phyloP scores from a whole-genome alignment of 2,888 invertebrate species.

The Scaptomyza parva region DNA sequence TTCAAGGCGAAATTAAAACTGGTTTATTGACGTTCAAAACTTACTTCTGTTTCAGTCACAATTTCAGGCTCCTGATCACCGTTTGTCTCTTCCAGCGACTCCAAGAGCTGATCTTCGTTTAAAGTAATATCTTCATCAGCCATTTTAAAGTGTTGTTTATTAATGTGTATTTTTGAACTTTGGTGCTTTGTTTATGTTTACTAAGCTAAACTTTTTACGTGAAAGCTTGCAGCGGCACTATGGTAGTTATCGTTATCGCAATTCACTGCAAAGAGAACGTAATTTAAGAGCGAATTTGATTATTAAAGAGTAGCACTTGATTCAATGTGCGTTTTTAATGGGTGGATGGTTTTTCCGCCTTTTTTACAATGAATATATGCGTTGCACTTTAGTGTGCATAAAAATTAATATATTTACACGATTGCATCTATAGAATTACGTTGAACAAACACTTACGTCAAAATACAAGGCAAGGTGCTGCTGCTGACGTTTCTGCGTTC shows the following conservation, averaged over 20 bases:
- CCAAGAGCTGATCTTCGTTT: conserved; percentile 85
- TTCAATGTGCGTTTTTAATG: conserved; percentile 19
- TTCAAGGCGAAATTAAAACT: conserved; percentile 60
- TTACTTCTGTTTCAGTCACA: conserved; percentile 84
- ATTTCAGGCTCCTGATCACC: conserved; percentile 84
- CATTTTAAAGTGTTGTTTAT: conserved; percentile 71
- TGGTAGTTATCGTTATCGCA: conserved; percentile 48
- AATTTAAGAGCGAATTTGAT: conserved; percentile 18
- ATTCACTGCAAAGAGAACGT: conserved; percentile 45
- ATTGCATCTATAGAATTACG: neutral
- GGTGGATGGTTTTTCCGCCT: conserved; percentile 10
- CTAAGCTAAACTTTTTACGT: conserved; percentile 39
- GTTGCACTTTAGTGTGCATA: neutral
- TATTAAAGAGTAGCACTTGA: conserved; percentile 20
- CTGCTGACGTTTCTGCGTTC: conserved; percentile 71
- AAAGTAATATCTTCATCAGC: conserved; percentile 85
- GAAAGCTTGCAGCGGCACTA: conserved; percentile 59
- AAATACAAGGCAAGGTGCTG: conserved; percentile 47
- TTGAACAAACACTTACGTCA: conserved; percentile 49
- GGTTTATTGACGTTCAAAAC: conserved; percentile 49
- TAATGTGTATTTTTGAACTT: conserved; percentile 47
- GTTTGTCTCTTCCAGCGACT: conserved; percentile 85
- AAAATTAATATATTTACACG: neutral
- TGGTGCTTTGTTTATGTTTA: conserved; percentile 56
- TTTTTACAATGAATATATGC: neutral